Evolutionary conservation across 2,888 invertebrate species (phyloP).

Genomic region (Cyclophora punctaria): DNA sequence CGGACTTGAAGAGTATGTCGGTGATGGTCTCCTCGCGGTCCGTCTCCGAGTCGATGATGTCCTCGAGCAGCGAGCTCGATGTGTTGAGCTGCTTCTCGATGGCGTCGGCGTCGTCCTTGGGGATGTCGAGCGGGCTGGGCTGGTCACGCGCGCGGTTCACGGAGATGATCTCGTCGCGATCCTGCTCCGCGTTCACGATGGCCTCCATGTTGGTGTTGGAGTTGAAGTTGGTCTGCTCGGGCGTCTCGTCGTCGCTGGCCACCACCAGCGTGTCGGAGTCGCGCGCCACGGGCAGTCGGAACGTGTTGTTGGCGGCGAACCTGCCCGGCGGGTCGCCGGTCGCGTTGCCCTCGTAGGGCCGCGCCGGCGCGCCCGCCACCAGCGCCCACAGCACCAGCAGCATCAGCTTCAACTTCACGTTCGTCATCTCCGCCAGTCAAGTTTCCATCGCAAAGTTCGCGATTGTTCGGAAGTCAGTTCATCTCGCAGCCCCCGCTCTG

Average conservation of each 20-base stretch:
- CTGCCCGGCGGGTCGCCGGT: constrained; percentile 43
- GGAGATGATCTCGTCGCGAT: constrained; percentile 52
- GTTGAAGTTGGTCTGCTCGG: constrained; percentile 48
- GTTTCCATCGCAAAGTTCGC: constrained; percentile 31
- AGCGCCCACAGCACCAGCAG: constrained; percentile 57
- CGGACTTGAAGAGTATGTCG: constrained; percentile 56
- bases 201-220: constrained; percentile 54
- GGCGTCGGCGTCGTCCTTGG: constrained; percentile 38
- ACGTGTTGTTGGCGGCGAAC: constrained; percentile 46
- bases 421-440: constrained; percentile 51
- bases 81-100: constrained; percentile 56
- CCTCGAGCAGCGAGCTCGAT: constrained; percentile 62
- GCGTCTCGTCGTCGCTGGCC: constrained; percentile 42
- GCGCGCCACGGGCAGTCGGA: constrained; percentile 53
- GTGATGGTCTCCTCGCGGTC: constrained; percentile 64
- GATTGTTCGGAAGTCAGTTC: constrained; percentile 20
- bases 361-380: constrained; percentile 51
- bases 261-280: constrained; percentile 63
- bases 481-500: constrained; percentile 28
- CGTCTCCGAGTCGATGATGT: constrained; percentile 66
- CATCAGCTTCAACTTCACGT: constrained; percentile 68
- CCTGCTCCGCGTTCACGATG: constrained; percentile 57
- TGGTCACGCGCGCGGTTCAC: constrained; percentile 40
- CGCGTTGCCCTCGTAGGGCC: constrained; percentile 44
- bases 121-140: constrained; percentile 24